These are phyloP conservation scores for Valencia hispanica DNA, from an alignment of 2,797 vertebrate species.

Conservation along the genomic window DNA sequence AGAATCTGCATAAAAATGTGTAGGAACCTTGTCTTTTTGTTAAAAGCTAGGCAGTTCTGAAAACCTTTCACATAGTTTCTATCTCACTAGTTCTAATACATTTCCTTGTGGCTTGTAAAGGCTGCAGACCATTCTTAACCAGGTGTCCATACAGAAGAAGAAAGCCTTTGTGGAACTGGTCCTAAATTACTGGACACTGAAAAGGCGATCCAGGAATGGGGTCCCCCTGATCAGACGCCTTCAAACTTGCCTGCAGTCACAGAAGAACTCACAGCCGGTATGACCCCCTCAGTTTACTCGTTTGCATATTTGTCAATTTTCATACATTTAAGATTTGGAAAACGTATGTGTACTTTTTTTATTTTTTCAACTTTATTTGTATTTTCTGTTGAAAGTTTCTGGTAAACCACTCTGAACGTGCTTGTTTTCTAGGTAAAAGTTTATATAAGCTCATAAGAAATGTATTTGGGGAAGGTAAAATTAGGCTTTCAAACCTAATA, in stretches of 20 bases:
- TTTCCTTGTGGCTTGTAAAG: slow-evolving; percentile 63
- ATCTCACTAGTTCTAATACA: background rate
- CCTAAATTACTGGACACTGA: slow-evolving; percentile 96
- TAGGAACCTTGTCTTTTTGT: background rate
- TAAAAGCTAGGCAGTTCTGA: background rate
- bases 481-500: too few relatives aligned
- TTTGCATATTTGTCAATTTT: background rate
- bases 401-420: too few relatives aligned
- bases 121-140: slow-evolving; percentile 95
- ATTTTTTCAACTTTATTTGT: background rate
- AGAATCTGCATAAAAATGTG: background rate
- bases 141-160: slow-evolving; percentile 96
- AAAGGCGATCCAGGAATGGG: slow-evolving; percentile 94
- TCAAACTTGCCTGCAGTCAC: slow-evolving; percentile 91
- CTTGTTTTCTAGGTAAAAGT: too few relatives aligned
- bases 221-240: slow-evolving; percentile 92
- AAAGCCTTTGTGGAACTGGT: slow-evolving; percentile 94
- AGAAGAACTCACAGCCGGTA: slow-evolving; percentile 91
- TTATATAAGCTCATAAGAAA: too few relatives aligned
- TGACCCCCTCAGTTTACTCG: slow-evolving; percentile 70
- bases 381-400: background rate
- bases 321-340: too few relatives aligned
- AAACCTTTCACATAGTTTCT: background rate
- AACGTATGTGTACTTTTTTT: too few relatives aligned
- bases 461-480: too few relatives aligned